phyloP scores from a whole-genome alignment of 2,888 invertebrate genomes.

The Epsilonema sp. region DNA sequence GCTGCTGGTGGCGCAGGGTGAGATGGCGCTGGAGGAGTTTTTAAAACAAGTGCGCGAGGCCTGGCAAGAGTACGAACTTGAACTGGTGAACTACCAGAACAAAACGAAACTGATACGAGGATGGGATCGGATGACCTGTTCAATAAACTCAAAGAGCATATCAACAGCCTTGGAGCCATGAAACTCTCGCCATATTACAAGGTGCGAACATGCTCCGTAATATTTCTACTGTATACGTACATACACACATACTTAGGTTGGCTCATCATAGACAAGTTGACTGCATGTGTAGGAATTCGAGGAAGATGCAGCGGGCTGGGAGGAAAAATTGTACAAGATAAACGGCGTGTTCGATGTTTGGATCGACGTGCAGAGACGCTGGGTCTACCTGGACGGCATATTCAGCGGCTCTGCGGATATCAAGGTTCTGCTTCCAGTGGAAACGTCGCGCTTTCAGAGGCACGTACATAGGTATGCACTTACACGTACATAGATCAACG shows the following conservation, averaged over 20 bases:
- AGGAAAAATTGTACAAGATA: constrained; percentile 78
- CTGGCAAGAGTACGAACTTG: constrained; percentile 94
- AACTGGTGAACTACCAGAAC: constrained; percentile 92
- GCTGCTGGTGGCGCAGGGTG: constrained; percentile 90
- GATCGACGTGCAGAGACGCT: constrained; percentile 97
- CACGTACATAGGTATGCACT: no score
- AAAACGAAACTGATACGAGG: constrained; percentile 93
- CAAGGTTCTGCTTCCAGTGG: constrained; percentile 72
- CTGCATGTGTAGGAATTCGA: constrained; percentile 66
- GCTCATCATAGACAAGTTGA: no score
- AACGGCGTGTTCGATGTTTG: constrained; percentile 96
- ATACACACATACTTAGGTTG: no score
- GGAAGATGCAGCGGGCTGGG: constrained; percentile 96
- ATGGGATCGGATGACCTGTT: constrained; percentile 99
- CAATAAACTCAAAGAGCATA: constrained; percentile 98
- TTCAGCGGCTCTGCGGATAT: constrained; percentile 99
- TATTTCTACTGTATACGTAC: no score
- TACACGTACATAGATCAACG: no score
- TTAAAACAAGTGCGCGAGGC: constrained; percentile 94
- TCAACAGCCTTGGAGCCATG: constrained; percentile 98
- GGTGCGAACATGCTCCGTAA: no score
- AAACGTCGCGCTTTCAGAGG: constrained; percentile 92
- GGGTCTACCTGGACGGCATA: constrained; percentile 98
- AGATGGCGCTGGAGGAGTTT: constrained; percentile 98
- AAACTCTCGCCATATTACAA: constrained; percentile 97